phyloP scores from a whole-genome alignment of 2,888 invertebrate genomes.

The Ornithoptera priamus region DNA sequence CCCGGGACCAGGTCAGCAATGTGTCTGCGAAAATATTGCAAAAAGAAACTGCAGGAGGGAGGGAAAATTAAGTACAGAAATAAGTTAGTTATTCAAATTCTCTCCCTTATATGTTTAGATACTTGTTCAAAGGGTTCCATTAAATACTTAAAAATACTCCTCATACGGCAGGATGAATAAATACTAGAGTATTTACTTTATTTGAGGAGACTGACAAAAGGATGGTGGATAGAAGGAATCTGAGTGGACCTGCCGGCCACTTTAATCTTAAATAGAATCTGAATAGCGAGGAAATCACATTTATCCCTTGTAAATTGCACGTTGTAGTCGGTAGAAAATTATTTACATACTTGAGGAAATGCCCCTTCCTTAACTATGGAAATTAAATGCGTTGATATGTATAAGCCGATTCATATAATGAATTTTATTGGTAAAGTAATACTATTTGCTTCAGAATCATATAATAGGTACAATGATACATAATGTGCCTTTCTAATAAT shows the following conservation, averaged over 20 bases:
- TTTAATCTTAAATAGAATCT: slow-evolving; percentile 29
- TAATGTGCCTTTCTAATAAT: no score
- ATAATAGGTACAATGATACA: no score
- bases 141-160: neutral
- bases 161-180: neutral
- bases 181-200: neutral
- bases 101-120: no score
- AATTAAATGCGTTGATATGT: slow-evolving; percentile 5
- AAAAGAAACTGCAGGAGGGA: no score
- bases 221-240: slow-evolving; percentile 22
- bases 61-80: no score
- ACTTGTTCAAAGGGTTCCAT: no score
- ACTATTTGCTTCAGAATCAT: neutral
- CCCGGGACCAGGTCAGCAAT: no score
- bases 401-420: neutral
- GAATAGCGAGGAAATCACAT: slow-evolving; percentile 25
- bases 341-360: slow-evolving; percentile 9
- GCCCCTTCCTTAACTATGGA: slow-evolving; percentile 17
- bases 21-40: no score
- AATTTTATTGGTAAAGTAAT: neutral
- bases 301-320: slow-evolving; percentile 26
- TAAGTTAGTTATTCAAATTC: no score
- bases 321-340: slow-evolving; percentile 17
- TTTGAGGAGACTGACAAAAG: slow-evolving; percentile 10
- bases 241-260: slow-evolving; percentile 14